phyloP scores from a whole-genome alignment of 2,888 invertebrate genomes.

The Cantharis flavilabris region DNA sequence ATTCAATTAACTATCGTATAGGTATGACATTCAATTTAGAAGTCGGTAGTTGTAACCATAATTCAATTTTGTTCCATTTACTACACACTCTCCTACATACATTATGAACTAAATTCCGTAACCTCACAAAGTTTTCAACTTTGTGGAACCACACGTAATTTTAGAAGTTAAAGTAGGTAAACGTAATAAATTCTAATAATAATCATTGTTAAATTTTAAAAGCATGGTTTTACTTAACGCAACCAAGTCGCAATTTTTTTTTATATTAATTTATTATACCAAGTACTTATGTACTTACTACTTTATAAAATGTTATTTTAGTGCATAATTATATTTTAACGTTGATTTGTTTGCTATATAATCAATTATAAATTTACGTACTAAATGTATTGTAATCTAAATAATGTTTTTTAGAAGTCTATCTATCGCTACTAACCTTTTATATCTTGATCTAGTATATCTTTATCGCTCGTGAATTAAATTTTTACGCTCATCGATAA shows the following conservation, averaged over 20 bases:
- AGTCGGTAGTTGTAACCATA: conserved; percentile 6
- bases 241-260: not conserved
- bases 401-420: too few species aligned
- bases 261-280: not conserved
- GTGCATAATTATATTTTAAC: not conserved
- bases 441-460: too few species aligned
- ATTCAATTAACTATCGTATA: not conserved
- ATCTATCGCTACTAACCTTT: too few species aligned
- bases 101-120: conserved; percentile 11
- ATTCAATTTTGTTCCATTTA: conserved; percentile 19
- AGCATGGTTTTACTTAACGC: not conserved
- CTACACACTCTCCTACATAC: conserved; percentile 8
- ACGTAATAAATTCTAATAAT: not conserved
- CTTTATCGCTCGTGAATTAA: too few species aligned
- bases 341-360: not conserved
- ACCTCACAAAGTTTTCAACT: conserved; percentile 14
- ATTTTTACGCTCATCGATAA: too few species aligned
- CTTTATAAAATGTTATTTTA: not conserved
- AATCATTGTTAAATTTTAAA: not conserved
- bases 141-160: conserved; percentile 1
- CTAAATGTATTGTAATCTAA: too few species aligned
- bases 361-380: too few species aligned
- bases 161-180: conserved; percentile 1
- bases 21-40: conserved; percentile 11
- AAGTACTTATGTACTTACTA: not conserved